Base-by-base conservation (phyloP, 2,113 vertebrate genomes). In the Hippocampus barbouri region DNA sequence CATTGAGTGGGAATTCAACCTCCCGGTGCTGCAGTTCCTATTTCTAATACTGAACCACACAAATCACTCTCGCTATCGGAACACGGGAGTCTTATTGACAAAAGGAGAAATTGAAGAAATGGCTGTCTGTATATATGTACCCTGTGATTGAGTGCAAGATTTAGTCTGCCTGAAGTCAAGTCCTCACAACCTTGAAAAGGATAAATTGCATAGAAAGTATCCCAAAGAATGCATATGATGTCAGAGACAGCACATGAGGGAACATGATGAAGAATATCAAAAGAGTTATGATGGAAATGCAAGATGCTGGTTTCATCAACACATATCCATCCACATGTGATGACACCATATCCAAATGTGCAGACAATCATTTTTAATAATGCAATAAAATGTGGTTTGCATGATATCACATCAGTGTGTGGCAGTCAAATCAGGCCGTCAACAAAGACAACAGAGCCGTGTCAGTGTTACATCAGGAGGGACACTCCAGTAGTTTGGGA, bases 341-440 rank as follows among this genome's bases (percentile, higher is more conserved):
- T 27, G 56, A 15, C 56, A 23, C 11, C 15, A 5, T 14, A 54
- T n/a, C 27, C n/a, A 25, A 59, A 59, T 27, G 56, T 59, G 56
- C 23, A 57, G 25, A 57, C 8, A 27, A 59, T 59, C 23, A 59
- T 59, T 59, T 9, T 59, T 59, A 59, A 59, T 59, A 14, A n/a
- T 59, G 23, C 23, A 59, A 59, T 27, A 59, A 59, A 59, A 16
- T 34, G 59, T 34, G 59, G 14, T 30, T 30, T 61, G 59, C 16
- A 27, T 16, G 14, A 30, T 61, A 34, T 20, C 40, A 63, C 66
- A 75, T 80, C 64, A 74, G 54, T 77, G 70, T 43, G 65, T 76
- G 64, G 56, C 66, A 67, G 75, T 82, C 67, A 82, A 82, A 74
- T 74, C 75, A 72, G 41, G 75, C 45, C 75, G 76, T 83, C 76